Conservation (phyloP, 2,797 vertebrate genomes). For the Peromyscus nudipes region DNA sequence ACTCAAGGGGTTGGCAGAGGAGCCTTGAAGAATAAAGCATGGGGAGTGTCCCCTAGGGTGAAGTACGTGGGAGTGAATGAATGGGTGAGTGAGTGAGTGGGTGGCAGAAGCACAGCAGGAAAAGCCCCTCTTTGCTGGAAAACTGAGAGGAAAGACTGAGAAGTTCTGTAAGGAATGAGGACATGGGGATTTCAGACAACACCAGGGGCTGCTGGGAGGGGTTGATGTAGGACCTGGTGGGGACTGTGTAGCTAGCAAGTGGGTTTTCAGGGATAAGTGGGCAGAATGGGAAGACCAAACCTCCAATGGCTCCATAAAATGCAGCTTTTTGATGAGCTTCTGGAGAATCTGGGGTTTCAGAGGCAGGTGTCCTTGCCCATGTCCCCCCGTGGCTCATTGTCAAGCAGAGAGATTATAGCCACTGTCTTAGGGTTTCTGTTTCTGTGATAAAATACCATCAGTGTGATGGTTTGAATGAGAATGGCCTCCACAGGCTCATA, state of each 20-base stretch:
- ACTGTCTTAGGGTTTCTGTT: neutral
- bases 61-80: neutral
- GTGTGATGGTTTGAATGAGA: neutral
- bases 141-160: neutral
- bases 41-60: too few species aligned
- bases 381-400: neutral
- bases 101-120: fast-evolving
- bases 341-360: neutral
- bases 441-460: neutral
- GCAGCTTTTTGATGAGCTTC: neutral
- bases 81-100: neutral
- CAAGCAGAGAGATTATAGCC: neutral
- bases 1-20: neutral
- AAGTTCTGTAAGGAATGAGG: neutral
- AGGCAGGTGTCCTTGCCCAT: neutral
- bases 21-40: neutral
- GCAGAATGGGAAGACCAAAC: neutral
- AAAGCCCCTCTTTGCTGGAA: neutral
- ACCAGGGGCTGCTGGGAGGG: neutral
- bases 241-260: neutral
- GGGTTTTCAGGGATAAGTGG: neutral
- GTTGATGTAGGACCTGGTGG: neutral
- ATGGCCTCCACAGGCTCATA: neutral
- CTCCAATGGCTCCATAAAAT: neutral
- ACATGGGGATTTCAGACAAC: neutral